phyloP scores from a whole-genome alignment of 2,113 vertebrate genomes.

The Aegotheles bennettii region DNA sequence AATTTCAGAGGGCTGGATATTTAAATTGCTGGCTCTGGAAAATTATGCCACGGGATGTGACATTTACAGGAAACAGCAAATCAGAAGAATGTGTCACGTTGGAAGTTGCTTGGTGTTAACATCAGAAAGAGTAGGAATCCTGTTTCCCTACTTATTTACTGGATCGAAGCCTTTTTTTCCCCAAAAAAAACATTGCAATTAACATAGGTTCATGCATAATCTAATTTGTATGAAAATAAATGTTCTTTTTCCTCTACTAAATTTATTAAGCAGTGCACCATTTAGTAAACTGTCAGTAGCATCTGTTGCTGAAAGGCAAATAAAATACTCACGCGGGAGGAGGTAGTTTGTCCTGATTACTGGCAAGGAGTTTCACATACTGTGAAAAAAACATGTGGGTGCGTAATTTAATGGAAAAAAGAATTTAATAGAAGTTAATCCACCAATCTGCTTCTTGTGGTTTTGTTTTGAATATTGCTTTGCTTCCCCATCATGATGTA shows the following conservation, averaged over 20 bases:
- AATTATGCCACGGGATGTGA: neutral
- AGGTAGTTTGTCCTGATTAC: neutral
- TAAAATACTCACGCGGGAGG: neutral
- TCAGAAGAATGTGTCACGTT: neutral
- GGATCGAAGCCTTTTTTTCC: fast-evolving
- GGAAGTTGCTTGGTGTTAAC: neutral
- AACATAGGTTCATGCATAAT: neutral
- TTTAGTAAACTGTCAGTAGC: slow-evolving; percentile 37
- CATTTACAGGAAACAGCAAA: slow-evolving; percentile 1
- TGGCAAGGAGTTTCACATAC: neutral
- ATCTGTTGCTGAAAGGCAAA: slow-evolving; percentile 4
- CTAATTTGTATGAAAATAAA: slow-evolving; percentile 18
- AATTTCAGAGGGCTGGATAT: slow-evolving; percentile 10
- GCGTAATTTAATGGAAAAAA: neutral
- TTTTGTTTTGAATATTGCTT: neutral
- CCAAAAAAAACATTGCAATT: neutral
- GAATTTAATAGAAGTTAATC: slow-evolving; percentile 11
- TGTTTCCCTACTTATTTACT: neutral
- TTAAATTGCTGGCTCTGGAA: slow-evolving; percentile 20
- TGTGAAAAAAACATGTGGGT: neutral
- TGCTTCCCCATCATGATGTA: neutral
- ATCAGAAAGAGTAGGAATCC: neutral
- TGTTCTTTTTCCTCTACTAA: neutral
- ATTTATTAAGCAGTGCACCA: neutral
- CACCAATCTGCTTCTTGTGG: neutral